phyloP scores from a whole-genome alignment of 1,140 invertebrate species.

The Pentalonia nigronervosa region DNA sequence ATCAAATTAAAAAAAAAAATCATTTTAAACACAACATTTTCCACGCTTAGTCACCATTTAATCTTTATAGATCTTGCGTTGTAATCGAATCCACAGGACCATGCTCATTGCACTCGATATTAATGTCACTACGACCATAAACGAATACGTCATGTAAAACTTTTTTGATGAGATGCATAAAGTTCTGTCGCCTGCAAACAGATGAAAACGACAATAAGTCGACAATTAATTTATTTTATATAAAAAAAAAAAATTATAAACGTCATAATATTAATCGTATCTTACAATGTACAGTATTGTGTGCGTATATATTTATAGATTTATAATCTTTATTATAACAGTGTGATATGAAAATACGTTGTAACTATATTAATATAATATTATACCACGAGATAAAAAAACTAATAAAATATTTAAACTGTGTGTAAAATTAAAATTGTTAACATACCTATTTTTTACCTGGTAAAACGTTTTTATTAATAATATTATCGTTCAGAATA shows the following conservation, averaged over 20 bases:
- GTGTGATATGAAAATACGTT: background rate
- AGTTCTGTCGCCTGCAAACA: constrained; percentile 32
- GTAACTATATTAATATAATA: background rate
- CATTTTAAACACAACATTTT: background rate
- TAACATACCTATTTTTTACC: background rate
- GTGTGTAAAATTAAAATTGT: background rate
- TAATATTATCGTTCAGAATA: background rate
- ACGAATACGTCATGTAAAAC: constrained; percentile 49
- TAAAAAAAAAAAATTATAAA: background rate
- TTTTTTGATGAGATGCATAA: constrained; percentile 48
- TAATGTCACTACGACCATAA: constrained; percentile 43
- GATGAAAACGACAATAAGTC: background rate
- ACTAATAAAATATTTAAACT: background rate
- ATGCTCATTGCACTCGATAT: constrained; percentile 52
- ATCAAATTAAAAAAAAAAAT: background rate
- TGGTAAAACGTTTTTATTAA: background rate
- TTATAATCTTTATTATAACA: background rate
- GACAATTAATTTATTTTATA: background rate
- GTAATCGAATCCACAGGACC: constrained; percentile 40
- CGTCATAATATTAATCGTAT: background rate
- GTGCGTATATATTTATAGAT: background rate
- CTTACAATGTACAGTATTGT: background rate
- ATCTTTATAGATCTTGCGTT: constrained; percentile 32
- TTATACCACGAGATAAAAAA: background rate
- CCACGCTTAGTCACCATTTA: background rate